A percentile compares a stretch with the other conserved stretches of the same genome.
These are phyloP conservation scores for Gallirallus australis DNA, from an alignment of 2,797 vertebrate genomes.

Conservation along the genomic window DNA sequence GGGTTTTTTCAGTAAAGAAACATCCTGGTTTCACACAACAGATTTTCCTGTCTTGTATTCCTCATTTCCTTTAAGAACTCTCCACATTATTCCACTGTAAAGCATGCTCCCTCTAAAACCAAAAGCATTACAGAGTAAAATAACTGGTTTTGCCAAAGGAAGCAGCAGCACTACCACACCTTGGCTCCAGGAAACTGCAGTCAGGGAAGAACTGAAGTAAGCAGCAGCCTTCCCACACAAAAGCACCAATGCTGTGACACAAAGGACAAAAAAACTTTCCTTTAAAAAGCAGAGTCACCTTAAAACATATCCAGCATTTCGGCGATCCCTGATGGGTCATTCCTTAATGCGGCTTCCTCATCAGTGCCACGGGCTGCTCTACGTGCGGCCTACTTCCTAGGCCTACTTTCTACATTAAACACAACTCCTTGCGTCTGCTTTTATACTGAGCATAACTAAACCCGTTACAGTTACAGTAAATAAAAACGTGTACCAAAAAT, in stretches of 20 bases:
- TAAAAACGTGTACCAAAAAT: not conserved
- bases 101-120: constrained; percentile 32
- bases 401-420: not conserved
- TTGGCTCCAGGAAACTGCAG: constrained; percentile 45
- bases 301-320: not conserved
- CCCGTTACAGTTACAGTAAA: not conserved
- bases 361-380: not conserved
- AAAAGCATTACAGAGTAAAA: constrained; percentile 37
- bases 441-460: not conserved
- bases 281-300: not conserved
- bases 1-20: not conserved
- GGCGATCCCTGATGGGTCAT: not conserved
- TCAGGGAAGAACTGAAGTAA: not conserved
- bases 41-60: not conserved
- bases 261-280: not conserved
- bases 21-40: not conserved
- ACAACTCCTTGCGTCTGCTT: fast-evolving
- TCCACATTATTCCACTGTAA: not conserved
- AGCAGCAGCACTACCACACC: constrained; percentile 41
- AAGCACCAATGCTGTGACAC: not conserved
- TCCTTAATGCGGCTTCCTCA: not conserved
- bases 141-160: constrained; percentile 56
- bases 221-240: not conserved
- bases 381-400: not conserved
- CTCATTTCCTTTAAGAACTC: not conserved